Evolutionary conservation across 2,888 invertebrate species (phyloP), one percentile per base, ranked within the genome.

Genomic region (Coecobrya sp.): DNA sequence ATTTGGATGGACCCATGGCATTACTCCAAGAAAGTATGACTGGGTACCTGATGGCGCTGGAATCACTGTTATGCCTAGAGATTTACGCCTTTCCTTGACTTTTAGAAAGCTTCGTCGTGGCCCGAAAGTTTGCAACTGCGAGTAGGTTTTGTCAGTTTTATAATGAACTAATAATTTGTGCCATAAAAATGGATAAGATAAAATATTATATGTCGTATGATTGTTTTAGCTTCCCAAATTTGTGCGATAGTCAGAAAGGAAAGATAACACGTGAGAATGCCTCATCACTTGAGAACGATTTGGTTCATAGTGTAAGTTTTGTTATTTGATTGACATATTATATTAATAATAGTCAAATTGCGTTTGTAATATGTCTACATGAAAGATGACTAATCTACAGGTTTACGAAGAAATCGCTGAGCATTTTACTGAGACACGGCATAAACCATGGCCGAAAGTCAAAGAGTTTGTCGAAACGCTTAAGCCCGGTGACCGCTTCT

Each of bases 361-460:
- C n/a, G n/a, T n/a, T n/a, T n/a, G n/a, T n/a, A n/a, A n/a, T n/a
- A n/a, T n/a, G n/a, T n/a, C n/a, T n/a, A n/a, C n/a, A n/a, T n/a
- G n/a, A n/a, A n/a, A n/a, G n/a, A n/a, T n/a, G n/a, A n/a, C 19
- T 11, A n/a, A 89, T 93, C 13, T 89, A 30, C 92, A 97, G 97
- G 98, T 99, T 16, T 99, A 99, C 96, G 98, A 99, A 94, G 97
- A 98, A 95, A 99, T 99, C 95, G 99, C 99, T 0, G 96, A 96
- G 62, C 99, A 99, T 96, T 99, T 99, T 96, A 99, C 98, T 95
- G 97, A 98, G 95, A 99, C 99, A 0, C 96, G 99, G 16, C 98
- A 99, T 96, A 98, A 97, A 95, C 98, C 98, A 22, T 99, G 99
- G 99, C 99, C 99, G 0, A 97, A 97, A 94, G 99, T 99, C 0